Conservation (phyloP, 2,797 vertebrate species). For the Enteromius paludinosus region DNA sequence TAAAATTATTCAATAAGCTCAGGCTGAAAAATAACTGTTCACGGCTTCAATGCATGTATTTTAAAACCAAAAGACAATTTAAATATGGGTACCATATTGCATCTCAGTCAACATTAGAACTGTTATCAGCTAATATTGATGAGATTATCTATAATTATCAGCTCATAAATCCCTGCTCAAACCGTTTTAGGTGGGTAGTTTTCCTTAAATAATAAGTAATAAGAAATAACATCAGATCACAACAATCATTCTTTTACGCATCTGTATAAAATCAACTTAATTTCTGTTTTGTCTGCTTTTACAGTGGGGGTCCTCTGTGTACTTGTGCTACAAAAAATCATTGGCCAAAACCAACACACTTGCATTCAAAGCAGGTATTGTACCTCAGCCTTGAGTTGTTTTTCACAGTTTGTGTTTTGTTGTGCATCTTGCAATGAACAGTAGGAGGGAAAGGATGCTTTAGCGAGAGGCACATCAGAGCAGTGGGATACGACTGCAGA, state of each 20-base stretch:
- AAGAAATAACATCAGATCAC: neutral
- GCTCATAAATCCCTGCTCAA: neutral
- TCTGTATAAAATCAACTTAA: neutral
- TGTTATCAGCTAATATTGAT: neutral
- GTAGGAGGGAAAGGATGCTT: neutral
- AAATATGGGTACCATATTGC: neutral
- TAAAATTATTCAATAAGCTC: neutral
- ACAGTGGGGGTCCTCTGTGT: conserved; percentile 96
- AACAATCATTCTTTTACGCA: neutral
- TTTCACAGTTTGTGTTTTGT: conserved; percentile 23
- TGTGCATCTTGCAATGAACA: conserved; percentile 3
- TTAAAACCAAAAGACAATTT: neutral
- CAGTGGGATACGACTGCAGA: conserved; percentile 3
- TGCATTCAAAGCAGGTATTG: conserved; percentile 92
- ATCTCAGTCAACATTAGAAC: neutral
- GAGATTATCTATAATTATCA: neutral
- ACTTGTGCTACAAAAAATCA: conserved; percentile 97
- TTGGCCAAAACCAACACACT: conserved; percentile 95
- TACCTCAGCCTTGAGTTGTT: neutral
- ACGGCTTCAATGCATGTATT: rapidly evolving
- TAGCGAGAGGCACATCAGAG: conserved; percentile 3
- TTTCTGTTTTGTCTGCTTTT: conserved; percentile 23
- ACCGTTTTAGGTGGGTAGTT: neutral
- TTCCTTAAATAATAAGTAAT: neutral
- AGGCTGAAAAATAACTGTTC: neutral